Base-by-base conservation (phyloP, 2,797 vertebrate genomes). In the Pseudotriccus pelzelni region DNA sequence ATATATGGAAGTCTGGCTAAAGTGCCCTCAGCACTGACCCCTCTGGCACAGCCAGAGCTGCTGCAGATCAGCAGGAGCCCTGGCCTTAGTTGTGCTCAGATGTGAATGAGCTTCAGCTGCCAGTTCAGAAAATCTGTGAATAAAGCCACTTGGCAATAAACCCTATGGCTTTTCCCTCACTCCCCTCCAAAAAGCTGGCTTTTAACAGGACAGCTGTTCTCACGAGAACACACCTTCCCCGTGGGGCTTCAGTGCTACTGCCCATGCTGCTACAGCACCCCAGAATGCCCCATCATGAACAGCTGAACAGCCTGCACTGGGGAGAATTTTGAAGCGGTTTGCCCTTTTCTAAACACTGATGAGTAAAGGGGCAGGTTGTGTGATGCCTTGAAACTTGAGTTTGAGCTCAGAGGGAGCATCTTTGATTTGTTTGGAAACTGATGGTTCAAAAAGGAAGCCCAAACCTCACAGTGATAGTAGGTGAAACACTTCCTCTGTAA, bases 1-100 rank as follows among this genome's bases (percentile, higher is more conserved):
- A n/a, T 2, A 0, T 0, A 3, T 0, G 7, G 21, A 30, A 12
- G 21, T 7, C 49, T 39, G 53, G 49, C 10, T 60, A 5, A 69
- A 59, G 34, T 59, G 34, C 56, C 34, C 47, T 47, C 10, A 19
- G 62, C 69, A 68, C 34, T 41, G 46, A 41, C 10, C 14, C 28
- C 46, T 53, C 17, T 32, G 67, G 60, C 53, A 67, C 69, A 47
- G 69, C 53, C 86, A 76, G 46, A 43, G 55, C 32, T 75, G 62
- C 62, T 41, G 25, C 49, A 62, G 6, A n/a, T 1, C 21, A 27
- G 11, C 27, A 25, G 36, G 16, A 83, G 43, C 43, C 50, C 73
- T 5, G n/a, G 12, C 30, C 44, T 6, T 4, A 60, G n/a, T 5
- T 6, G 58, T 77, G 58, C 46, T 36, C 28, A 14, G 14, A 23